These are phyloP conservation scores for Acanthornis magna DNA, from an alignment of 2,797 vertebrate species.

Conservation along the genomic window DNA sequence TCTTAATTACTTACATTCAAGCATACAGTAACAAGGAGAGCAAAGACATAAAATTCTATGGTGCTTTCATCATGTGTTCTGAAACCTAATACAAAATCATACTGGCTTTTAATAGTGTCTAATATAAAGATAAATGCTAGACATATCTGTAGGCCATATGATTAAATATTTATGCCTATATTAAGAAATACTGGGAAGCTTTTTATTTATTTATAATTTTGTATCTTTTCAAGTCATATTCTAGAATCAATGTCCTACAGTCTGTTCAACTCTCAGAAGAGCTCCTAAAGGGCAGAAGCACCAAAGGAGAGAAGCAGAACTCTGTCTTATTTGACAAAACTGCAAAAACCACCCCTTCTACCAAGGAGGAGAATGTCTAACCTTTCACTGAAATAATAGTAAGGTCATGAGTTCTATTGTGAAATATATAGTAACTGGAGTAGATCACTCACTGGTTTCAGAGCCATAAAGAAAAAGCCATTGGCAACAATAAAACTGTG, in stretches of 20 bases:
- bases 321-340: not conserved
- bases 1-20: not conserved
- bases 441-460: not conserved
- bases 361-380: not conserved
- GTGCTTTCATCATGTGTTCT: not conserved
- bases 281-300: not conserved
- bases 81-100: not conserved
- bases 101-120: constrained; percentile 6
- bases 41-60: not conserved
- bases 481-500: not conserved
- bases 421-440: not conserved
- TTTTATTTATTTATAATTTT: constrained; percentile 55
- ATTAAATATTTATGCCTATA: constrained; percentile 44
- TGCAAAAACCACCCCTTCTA: not conserved
- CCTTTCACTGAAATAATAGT: not conserved
- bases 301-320: not conserved
- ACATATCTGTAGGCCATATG: not conserved
- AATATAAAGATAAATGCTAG: constrained; percentile 24
- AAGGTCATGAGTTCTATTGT: not conserved
- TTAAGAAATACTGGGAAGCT: constrained; percentile 29
- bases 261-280: not conserved
- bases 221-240: constrained; percentile 3
- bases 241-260: not conserved
- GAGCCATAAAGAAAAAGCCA: not conserved
- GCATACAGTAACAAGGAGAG: not conserved